phyloP scores from a whole-genome alignment of 2,888 invertebrate species.

The Acrocera orbiculus region DNA sequence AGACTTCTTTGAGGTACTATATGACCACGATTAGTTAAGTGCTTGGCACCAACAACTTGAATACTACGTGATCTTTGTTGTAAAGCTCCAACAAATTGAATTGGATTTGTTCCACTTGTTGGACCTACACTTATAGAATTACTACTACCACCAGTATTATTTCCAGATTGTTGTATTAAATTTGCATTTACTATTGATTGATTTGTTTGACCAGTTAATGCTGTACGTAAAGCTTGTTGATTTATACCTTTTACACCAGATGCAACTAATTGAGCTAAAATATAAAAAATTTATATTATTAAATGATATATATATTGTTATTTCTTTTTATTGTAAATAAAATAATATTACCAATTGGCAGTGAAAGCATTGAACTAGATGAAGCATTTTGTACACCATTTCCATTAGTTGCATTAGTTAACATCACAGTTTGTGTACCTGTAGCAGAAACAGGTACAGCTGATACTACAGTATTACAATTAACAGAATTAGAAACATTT shows the following conservation, averaged over 20 bases:
- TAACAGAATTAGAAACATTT: slow-evolving; percentile 26
- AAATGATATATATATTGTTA: not conserved
- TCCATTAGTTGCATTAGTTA: slow-evolving; percentile 20
- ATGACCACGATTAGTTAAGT: slow-evolving; percentile 20
- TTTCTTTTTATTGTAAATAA: slow-evolving; percentile 7
- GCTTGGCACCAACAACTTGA: slow-evolving; percentile 28
- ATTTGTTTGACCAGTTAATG: slow-evolving; percentile 15
- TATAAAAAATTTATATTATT: slow-evolving; percentile 1
- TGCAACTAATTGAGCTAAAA: slow-evolving; percentile 39
- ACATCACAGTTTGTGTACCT: slow-evolving; percentile 29
- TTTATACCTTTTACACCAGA: slow-evolving; percentile 43
- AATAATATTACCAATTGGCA: slow-evolving; percentile 38
- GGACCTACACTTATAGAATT: slow-evolving; percentile 7
- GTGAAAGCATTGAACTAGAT: slow-evolving; percentile 37
- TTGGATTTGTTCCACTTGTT: slow-evolving; percentile 14
- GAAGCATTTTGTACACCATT: slow-evolving; percentile 8
- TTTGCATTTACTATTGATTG: slow-evolving; percentile 10
- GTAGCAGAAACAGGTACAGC: slow-evolving; percentile 23
- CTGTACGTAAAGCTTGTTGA: slow-evolving; percentile 29
- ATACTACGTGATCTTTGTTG: slow-evolving; percentile 28
- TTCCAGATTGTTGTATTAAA: slow-evolving; percentile 8
- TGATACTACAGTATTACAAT: slow-evolving; percentile 36
- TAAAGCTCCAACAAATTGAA: slow-evolving; percentile 23
- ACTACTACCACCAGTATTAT: slow-evolving; percentile 6
- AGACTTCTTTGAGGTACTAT: slow-evolving; percentile 21